Evolutionary conservation across 2,797 vertebrate genomes (phyloP).

Genomic region (Semotilus atromaculatus): DNA sequence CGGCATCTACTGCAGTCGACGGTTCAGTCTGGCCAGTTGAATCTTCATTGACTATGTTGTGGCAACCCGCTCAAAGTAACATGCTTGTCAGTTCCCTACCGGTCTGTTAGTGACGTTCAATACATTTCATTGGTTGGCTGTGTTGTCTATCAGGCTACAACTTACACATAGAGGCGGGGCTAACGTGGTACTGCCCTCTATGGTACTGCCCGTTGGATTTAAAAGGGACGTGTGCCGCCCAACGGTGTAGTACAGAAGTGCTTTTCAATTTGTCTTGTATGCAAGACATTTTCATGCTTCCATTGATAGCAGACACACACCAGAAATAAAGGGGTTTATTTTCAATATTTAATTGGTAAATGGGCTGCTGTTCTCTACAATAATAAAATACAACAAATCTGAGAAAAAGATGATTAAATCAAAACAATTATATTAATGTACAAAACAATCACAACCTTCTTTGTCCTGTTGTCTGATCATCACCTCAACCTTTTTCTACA

Average conservation of each 20-base stretch:
- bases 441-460: conserved; percentile 73
- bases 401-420: conserved; percentile 78
- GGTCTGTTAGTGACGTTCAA: conserved; percentile 15
- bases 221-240: conserved; percentile 3
- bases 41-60: conserved; percentile 42
- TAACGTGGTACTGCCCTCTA: background rate
- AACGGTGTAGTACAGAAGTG: background rate
- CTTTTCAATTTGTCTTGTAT: background rate
- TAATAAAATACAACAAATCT: conserved; percentile 83
- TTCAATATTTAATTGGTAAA: conserved; percentile 71
- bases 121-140: background rate
- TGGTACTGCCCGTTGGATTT: background rate
- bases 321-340: conserved; percentile 71
- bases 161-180: conserved; percentile 8
- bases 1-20: conserved; percentile 33
- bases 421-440: conserved; percentile 84
- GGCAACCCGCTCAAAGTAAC: conserved; percentile 46
- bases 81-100: conserved; percentile 29
- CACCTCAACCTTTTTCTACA: conserved; percentile 19
- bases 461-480: conserved; percentile 46
- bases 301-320: conserved; percentile 26
- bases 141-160: conserved; percentile 15
- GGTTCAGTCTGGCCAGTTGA: conserved; percentile 19
- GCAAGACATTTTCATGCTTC: background rate
- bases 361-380: conserved; percentile 71